Evolutionary conservation across 2,113 vertebrate species (phyloP).

Genomic region (Prinia subflava): DNA sequence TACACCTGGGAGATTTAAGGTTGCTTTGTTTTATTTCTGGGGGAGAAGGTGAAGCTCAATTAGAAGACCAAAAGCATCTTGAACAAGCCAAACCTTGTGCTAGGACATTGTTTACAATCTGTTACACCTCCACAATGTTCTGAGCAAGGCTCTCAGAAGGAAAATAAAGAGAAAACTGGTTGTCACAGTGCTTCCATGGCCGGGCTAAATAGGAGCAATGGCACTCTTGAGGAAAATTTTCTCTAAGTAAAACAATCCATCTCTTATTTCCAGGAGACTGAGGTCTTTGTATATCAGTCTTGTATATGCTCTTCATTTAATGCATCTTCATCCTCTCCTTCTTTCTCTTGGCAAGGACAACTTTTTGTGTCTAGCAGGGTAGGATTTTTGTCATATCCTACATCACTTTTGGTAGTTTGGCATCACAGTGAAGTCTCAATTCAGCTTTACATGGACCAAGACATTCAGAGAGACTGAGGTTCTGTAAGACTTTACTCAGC

Average conservation of each 20-base stretch:
- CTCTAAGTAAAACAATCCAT: neutral
- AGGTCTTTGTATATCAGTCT: neutral
- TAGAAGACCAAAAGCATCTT: neutral
- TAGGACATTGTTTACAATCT: neutral
- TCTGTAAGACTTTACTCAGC: neutral
- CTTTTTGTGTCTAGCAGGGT: neutral
- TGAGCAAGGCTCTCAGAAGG: neutral
- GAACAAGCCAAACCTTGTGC: neutral
- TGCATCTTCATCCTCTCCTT: neutral
- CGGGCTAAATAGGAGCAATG: neutral
- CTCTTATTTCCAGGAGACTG: neutral
- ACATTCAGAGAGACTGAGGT: neutral
- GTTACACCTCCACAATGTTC: neutral
- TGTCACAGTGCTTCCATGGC: neutral
- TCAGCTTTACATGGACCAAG: neutral
- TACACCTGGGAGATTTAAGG: neutral
- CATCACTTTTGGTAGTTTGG: neutral
- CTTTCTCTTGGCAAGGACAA: neutral
- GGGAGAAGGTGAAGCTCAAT: neutral
- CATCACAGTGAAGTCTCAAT: neutral
- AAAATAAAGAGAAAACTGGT: neutral
- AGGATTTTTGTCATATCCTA: neutral
- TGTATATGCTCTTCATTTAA: neutral
- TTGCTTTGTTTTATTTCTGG: neutral
- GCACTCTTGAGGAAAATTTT: neutral